phyloP scores from a whole-genome alignment of 2,797 vertebrate species.

The Sciaenops ocellatus region DNA sequence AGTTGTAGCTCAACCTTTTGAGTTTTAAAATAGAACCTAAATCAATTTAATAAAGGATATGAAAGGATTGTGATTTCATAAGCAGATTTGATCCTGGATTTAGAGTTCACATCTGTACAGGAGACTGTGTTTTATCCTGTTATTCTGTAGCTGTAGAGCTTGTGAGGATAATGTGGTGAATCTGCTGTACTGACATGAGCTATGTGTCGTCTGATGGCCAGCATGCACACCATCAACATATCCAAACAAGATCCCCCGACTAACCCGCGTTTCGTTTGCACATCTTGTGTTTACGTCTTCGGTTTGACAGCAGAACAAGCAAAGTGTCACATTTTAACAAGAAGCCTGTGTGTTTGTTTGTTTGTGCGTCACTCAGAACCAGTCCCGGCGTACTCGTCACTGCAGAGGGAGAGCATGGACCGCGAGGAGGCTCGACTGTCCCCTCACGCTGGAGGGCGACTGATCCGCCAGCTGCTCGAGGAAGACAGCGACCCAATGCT shows the following conservation, averaged over 20 bases:
- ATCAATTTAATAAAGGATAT: neutral
- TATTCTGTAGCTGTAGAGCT: neutral
- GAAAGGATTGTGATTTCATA: conserved; percentile 1
- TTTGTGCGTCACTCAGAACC: conserved; percentile 86
- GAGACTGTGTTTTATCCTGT: neutral
- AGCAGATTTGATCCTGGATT: conserved; percentile 3
- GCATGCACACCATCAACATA: neutral
- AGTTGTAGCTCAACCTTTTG: neutral
- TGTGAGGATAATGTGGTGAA: neutral
- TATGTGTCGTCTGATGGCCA: conserved; percentile 19
- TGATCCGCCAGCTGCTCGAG: conserved; percentile 94
- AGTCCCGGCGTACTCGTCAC: conserved; percentile 88
- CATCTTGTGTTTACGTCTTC: neutral
- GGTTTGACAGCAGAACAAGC: conserved; percentile 2
- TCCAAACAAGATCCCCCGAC: conserved; percentile 7
- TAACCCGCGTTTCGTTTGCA: conserved; percentile 25
- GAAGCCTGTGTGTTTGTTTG: neutral
- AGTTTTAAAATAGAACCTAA: neutral
- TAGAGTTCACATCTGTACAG: neutral
- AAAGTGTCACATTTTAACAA: conserved; percentile 3
- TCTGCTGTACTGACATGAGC: neutral
- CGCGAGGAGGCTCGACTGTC: conserved; percentile 92
- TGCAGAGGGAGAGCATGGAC: conserved; percentile 91
- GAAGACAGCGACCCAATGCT: conserved; percentile 95
- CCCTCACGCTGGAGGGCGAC: conserved; percentile 90